Conservation (phyloP, 53 echinoderm and acorn worm species). For the Hippasteria phrygiana region DNA sequence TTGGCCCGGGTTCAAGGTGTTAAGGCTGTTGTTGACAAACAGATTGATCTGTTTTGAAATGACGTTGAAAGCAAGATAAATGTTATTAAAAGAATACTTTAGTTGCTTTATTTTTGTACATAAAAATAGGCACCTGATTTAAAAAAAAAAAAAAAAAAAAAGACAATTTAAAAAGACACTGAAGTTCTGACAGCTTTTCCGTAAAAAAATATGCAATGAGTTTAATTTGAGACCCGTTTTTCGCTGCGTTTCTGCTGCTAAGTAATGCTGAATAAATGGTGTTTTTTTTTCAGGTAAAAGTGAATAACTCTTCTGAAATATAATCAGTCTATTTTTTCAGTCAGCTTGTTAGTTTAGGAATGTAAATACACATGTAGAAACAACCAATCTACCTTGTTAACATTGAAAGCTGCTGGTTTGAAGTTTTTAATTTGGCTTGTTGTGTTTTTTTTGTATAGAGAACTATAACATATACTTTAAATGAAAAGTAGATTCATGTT, state of each 20-base stretch:
- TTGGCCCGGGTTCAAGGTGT: too few species aligned
- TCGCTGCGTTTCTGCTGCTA: neutral
- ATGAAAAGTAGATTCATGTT: neutral
- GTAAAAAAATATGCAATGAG: neutral
- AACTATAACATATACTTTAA: neutral
- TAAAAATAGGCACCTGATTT: too few species aligned
- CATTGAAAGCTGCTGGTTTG: neutral
- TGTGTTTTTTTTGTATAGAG: neutral
- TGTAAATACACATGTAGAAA: neutral
- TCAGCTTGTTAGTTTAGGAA: neutral
- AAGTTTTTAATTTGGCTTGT: neutral
- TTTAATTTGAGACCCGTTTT: neutral
- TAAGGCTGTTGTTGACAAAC: too few species aligned
- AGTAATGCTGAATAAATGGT: neutral
- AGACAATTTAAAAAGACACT: neutral
- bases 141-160: neutral
- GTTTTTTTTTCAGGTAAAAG: neutral
- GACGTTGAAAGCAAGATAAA: too few species aligned
- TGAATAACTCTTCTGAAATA: conserved; percentile 3
- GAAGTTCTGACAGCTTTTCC: too few species aligned
- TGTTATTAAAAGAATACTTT: too few species aligned
- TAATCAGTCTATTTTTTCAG: neutral
- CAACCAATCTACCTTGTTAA: conserved; percentile 22
- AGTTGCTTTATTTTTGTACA: too few species aligned
- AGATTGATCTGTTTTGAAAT: too few species aligned